phyloP scores from a whole-genome alignment of 2,888 invertebrate genomes.

The Zygaena filipendulae region DNA sequence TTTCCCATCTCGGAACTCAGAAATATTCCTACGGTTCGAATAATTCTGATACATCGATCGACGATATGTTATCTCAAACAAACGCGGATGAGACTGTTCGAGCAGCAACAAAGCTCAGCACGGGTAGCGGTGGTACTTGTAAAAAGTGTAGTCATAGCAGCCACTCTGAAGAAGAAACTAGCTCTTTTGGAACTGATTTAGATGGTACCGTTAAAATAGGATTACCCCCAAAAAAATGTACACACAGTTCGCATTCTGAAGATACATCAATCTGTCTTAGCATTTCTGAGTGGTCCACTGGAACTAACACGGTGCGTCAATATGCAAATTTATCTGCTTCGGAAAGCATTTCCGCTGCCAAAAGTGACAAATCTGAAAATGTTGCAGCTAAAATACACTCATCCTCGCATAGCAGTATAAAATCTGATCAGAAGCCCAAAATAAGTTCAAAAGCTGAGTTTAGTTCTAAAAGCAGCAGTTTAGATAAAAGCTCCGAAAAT shows the following conservation, averaged over 20 bases:
- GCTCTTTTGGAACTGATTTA: conserved; percentile 80
- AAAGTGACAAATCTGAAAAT: conserved; percentile 71
- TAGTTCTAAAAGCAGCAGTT: conserved; percentile 67
- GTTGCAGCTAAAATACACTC: conserved; percentile 67
- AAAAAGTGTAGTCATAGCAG: conserved; percentile 76
- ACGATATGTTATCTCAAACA: conserved; percentile 69
- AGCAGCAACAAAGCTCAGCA: conserved; percentile 55
- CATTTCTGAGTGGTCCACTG: conserved; percentile 89
- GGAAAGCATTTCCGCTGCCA: conserved; percentile 71
- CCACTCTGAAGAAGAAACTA: conserved; percentile 80
- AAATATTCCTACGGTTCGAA: conserved; percentile 69
- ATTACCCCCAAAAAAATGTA: conserved; percentile 82
- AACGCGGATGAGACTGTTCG: conserved; percentile 69
- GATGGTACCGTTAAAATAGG: conserved; percentile 86
- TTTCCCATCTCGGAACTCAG: conserved; percentile 44
- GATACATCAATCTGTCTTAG: conserved; percentile 88
- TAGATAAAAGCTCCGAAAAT: conserved; percentile 64
- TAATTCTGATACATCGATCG: conserved; percentile 73
- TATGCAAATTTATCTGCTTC: conserved; percentile 80
- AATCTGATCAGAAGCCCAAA: conserved; percentile 61
- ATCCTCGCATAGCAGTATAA: conserved; percentile 61
- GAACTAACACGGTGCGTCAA: conserved; percentile 85
- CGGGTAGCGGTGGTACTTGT: conserved; percentile 61
- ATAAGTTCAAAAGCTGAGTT: conserved; percentile 44
- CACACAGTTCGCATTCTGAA: conserved; percentile 86